Conservation (phyloP, 2,888 invertebrate species). For the Sesia apiformis region DNA sequence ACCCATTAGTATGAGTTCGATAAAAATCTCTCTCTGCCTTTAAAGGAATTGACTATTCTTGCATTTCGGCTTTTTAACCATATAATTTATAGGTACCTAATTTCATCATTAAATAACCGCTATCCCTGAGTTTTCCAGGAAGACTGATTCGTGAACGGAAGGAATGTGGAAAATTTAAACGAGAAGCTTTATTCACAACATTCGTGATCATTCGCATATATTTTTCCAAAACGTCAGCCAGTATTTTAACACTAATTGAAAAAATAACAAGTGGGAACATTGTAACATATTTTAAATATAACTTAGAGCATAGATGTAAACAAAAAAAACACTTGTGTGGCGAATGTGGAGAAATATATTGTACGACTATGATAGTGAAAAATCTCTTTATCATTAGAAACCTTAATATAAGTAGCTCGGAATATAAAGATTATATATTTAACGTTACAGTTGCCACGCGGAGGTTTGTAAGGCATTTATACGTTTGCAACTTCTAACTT, state of each 20-base stretch:
- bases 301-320: conserved; percentile 68
- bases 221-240: conserved; percentile 25
- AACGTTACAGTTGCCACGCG: conserved; percentile 50
- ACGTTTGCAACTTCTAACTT: conserved; percentile 49
- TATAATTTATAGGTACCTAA: conserved; percentile 9
- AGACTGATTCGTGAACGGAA: conserved; percentile 26
- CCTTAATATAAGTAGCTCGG: conserved; percentile 56
- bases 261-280: conserved; percentile 73
- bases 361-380: conserved; percentile 52
- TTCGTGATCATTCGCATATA: background rate
- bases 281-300: conserved; percentile 73
- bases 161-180: background rate
- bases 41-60: conserved; percentile 15
- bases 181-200: background rate
- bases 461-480: conserved; percentile 61
- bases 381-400: conserved; percentile 63
- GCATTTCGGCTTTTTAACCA: background rate
- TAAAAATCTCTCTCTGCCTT: conserved; percentile 12
- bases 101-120: conserved; percentile 34
- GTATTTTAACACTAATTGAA: conserved; percentile 32
- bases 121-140: conserved; percentile 22
- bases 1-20: no score
- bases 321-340: conserved; percentile 41
- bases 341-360: conserved; percentile 53
- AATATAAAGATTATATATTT: conserved; percentile 47